Evolutionary conservation across 2,888 invertebrate genomes (phyloP).

Genomic region (Andrena marginata): DNA sequence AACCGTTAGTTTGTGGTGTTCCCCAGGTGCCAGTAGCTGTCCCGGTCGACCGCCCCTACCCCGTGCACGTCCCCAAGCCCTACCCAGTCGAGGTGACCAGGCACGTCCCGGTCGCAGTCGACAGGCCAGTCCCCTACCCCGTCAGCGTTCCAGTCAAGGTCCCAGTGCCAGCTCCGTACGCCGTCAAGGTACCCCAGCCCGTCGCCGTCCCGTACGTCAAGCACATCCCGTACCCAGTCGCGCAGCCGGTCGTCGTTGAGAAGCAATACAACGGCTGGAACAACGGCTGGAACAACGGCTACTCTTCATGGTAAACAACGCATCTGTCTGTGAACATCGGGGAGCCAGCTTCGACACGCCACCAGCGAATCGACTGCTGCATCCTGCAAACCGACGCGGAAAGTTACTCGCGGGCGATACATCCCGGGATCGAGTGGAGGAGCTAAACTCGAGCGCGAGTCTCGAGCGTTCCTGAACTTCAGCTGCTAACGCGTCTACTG

Average conservation of each 20-base stretch:
- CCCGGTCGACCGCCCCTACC: constrained; percentile 82
- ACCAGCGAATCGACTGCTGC: background rate
- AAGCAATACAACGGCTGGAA: constrained; percentile 49
- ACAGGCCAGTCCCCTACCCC: constrained; percentile 80
- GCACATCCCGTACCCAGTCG: constrained; percentile 77
- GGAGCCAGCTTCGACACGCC: constrained; percentile 29
- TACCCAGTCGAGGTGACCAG: constrained; percentile 83
- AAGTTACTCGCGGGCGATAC: constrained; percentile 12
- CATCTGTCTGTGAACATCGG: background rate
- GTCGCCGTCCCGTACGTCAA: constrained; percentile 81
- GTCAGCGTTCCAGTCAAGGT: constrained; percentile 80
- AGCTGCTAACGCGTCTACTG: background rate
- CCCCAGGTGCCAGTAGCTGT: constrained; percentile 82
- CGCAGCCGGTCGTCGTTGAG: constrained; percentile 56
- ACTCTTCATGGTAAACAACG: constrained; percentile 59
- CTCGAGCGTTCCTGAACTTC: background rate
- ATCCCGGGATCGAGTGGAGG: background rate
- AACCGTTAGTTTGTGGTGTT: background rate
- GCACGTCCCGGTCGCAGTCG: constrained; percentile 81
- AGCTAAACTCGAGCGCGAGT: background rate
- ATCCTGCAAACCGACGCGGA: background rate
- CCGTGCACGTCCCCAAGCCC: constrained; percentile 82
- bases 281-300: constrained; percentile 37
- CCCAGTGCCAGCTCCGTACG: constrained; percentile 80
- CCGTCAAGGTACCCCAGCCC: constrained; percentile 80